Evolutionary conservation across 2,888 invertebrate genomes (phyloP).

Genomic region (Drosophila borealis): DNA sequence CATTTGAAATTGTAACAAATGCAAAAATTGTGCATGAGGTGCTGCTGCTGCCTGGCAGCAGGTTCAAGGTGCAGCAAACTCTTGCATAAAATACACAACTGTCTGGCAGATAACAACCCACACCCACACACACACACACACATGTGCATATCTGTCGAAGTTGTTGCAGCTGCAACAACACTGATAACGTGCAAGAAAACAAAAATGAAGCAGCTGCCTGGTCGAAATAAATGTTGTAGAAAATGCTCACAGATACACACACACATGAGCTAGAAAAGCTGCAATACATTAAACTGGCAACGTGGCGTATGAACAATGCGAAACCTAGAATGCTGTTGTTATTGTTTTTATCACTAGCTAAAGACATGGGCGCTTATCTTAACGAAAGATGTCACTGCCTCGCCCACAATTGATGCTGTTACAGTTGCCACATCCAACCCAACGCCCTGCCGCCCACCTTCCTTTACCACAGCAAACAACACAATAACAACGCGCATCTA

Average conservation of each 20-base stretch:
- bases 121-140: constrained; percentile 10
- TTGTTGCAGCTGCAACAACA: constrained; percentile 66
- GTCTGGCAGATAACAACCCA: constrained; percentile 50
- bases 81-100: constrained; percentile 62
- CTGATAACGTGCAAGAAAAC: constrained; percentile 65
- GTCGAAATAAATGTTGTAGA: constrained; percentile 59
- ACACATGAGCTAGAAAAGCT: constrained; percentile 33
- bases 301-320: constrained; percentile 74
- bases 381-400: constrained; percentile 63
- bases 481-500: constrained; percentile 36
- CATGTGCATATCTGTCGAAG: constrained; percentile 58
- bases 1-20: constrained; percentile 75
- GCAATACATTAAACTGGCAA: constrained; percentile 56
- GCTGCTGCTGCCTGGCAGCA: constrained; percentile 11
- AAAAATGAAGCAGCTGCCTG: constrained; percentile 50
- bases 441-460: not conserved
- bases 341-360: constrained; percentile 55
- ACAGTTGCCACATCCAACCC: constrained; percentile 11
- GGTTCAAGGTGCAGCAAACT: constrained; percentile 56
- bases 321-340: constrained; percentile 67
- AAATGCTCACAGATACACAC: constrained; percentile 37
- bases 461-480: not conserved
- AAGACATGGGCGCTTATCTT: constrained; percentile 72
- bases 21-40: constrained; percentile 58
- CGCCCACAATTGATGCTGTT: constrained; percentile 27